Conservation (phyloP, 2,797 vertebrate genomes). For the Glyptemys insculpta region DNA sequence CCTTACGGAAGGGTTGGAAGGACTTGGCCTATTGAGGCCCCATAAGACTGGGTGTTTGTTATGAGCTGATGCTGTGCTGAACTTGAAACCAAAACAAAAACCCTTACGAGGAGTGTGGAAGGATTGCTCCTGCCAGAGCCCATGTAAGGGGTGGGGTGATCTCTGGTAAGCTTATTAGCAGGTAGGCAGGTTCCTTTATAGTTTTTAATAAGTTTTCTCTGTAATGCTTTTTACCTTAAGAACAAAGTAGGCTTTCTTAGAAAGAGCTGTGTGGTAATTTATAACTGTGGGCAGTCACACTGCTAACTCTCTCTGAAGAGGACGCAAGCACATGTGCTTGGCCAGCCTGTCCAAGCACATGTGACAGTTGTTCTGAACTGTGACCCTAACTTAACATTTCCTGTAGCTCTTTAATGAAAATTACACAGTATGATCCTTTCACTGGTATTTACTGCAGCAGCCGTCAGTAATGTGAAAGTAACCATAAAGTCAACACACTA, state of each 20-base stretch:
- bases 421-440: slow-evolving; percentile 46
- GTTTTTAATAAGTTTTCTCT: background rate
- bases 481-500: slow-evolving; percentile 41
- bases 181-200: background rate
- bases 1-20: background rate
- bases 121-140: background rate
- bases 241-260: background rate
- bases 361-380: background rate
- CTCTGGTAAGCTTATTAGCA: background rate
- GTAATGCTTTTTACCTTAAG: background rate
- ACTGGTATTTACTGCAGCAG: slow-evolving; percentile 34
- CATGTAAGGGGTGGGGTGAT: background rate
- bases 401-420: slow-evolving; percentile 51
- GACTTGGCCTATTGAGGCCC: background rate
- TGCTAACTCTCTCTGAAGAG: background rate
- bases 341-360: background rate
- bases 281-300: background rate
- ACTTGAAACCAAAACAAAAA: background rate
- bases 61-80: background rate
- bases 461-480: slow-evolving; percentile 29
- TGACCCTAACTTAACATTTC: background rate
- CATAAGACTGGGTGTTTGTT: background rate
- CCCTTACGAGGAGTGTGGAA: background rate
- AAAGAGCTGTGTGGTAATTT: background rate
- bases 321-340: background rate